These are phyloP conservation scores for Paramormyrops kingsleyae DNA, from an alignment of 2,113 vertebrate species.

Conservation along the genomic window DNA sequence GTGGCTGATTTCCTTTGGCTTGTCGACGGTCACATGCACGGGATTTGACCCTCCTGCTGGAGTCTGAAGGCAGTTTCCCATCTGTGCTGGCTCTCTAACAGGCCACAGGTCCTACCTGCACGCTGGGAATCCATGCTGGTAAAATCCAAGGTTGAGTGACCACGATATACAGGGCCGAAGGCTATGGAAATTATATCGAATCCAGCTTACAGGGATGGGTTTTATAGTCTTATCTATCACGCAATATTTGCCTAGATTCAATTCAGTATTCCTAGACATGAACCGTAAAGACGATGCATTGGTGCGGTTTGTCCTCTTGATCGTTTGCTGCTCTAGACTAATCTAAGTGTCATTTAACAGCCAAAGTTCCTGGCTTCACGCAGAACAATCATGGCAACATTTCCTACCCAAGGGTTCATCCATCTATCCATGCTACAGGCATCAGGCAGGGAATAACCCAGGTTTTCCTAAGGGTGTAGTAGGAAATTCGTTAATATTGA, in stretches of 20 bases:
- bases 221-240: background rate
- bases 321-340: background rate
- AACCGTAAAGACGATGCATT: background rate
- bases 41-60: background rate
- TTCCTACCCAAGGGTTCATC: background rate
- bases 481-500: constrained; percentile 2
- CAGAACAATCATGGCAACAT: background rate
- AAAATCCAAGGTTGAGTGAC: background rate
- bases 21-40: background rate
- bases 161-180: background rate
- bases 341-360: background rate
- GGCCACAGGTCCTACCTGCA: background rate
- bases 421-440: background rate
- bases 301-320: background rate
- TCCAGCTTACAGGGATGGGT: background rate
- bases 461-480: background rate
- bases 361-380: background rate
- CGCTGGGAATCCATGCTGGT: background rate
- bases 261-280: background rate
- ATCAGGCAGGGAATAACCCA: background rate
- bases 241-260: background rate
- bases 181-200: background rate
- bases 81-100: background rate
- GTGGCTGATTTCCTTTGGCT: background rate
- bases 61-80: background rate